phyloP scores from a whole-genome alignment of 1,140 invertebrate genomes.

The Temnothorax curvispinosus region DNA sequence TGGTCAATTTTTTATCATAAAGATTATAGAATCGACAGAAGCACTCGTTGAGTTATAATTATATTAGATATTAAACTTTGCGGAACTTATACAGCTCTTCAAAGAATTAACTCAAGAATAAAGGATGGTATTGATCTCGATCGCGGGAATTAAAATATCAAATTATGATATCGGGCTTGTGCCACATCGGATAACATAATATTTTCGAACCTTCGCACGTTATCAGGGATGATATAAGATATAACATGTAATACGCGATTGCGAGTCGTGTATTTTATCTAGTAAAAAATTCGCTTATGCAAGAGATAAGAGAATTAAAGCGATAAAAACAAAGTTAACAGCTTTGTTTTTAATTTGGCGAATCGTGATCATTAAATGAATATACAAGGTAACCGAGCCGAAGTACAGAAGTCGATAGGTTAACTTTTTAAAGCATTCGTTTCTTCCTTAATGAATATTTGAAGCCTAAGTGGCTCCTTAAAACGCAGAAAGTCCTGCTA shows the following conservation, averaged over 20 bases:
- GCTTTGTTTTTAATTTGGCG: not conserved
- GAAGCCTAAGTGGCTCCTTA: not conserved
- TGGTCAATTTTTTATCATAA: not conserved
- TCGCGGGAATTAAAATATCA: not conserved
- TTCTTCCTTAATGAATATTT: constrained; percentile 23
- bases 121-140: not conserved
- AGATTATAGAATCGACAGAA: not conserved
- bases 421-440: not conserved
- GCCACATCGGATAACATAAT: not conserved
- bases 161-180: not conserved
- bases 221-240: too few species aligned
- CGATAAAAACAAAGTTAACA: not conserved
- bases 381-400: too few species aligned
- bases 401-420: not conserved
- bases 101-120: not conserved
- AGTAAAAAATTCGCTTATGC: not conserved
- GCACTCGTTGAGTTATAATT: not conserved
- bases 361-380: not conserved
- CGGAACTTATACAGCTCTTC: not conserved
- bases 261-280: not conserved
- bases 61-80: not conserved
- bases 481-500: not conserved
- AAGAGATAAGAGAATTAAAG: not conserved
- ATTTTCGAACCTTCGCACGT: not conserved
- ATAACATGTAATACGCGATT: not conserved